Conservation (phyloP, 1,140 invertebrate species). For the Muscidifurax raptorellus region DNA sequence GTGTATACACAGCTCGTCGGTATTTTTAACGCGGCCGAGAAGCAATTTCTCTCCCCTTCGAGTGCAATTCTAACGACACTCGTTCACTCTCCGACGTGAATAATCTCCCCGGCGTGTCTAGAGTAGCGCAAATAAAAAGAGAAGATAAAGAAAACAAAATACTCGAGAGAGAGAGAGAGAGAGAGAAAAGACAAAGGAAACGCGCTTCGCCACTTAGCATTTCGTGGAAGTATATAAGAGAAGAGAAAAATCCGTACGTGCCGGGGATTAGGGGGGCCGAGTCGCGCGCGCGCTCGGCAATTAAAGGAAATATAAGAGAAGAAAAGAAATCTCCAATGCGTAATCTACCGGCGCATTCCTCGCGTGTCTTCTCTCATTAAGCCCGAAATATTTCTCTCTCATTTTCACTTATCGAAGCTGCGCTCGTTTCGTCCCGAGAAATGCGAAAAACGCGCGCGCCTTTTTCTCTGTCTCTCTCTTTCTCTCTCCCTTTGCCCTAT, state of each 20-base stretch:
- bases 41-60: background rate
- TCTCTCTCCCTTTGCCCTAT: background rate
- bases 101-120: background rate
- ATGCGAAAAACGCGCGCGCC: slow-evolving; percentile 5
- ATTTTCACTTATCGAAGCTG: slow-evolving; percentile 36
- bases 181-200: background rate
- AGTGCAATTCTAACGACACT: background rate
- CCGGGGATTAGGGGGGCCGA: slow-evolving; percentile 2
- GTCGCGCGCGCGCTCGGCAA: slow-evolving; percentile 23
- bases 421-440: background rate
- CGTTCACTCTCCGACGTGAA: background rate
- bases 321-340: slow-evolving; percentile 32
- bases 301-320: slow-evolving; percentile 34
- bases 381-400: slow-evolving; percentile 38
- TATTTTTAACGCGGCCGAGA: background rate
- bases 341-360: slow-evolving; percentile 23
- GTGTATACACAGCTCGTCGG: background rate
- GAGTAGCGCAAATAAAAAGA: background rate
- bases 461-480: background rate
- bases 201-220: background rate
- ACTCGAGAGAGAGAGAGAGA: background rate
- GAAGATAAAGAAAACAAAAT: background rate
- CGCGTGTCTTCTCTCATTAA: slow-evolving; percentile 24
- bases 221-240: background rate
- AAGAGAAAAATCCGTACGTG: slow-evolving; percentile 40